Evolutionary conservation across 1,140 invertebrate species (phyloP).

Genomic region (Zophobas atratus): DNA sequence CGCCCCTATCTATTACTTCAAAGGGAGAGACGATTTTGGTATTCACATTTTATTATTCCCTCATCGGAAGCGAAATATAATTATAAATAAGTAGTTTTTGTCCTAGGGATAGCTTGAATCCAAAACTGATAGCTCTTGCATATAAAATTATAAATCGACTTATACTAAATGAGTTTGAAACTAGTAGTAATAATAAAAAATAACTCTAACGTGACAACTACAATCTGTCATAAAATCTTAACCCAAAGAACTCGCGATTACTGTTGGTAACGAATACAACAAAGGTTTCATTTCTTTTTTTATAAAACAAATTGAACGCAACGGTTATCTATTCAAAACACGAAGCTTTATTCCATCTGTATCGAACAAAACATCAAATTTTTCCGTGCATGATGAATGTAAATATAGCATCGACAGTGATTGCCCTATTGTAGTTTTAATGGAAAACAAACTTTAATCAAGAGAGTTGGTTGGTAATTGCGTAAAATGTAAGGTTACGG

Average conservation of each 20-base stretch:
- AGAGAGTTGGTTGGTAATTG: conserved; percentile 18
- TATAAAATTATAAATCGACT: too few species aligned
- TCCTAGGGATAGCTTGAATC: too few species aligned
- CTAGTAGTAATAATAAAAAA: too few species aligned
- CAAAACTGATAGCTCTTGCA: too few species aligned
- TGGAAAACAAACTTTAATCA: conserved; percentile 43
- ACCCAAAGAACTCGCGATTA: conserved; percentile 28
- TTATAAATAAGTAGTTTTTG: too few species aligned
- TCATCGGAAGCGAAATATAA: too few species aligned
- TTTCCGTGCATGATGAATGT: conserved; percentile 40
- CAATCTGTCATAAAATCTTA: background rate
- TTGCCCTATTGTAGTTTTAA: conserved; percentile 39
- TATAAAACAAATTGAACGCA: conserved; percentile 28
- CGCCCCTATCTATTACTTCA: too few species aligned
- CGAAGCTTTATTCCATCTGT: conserved; percentile 40
- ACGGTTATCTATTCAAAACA: conserved; percentile 42
- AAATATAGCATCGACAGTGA: conserved; percentile 38
- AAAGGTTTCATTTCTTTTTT: conserved; percentile 14
- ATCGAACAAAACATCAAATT: conserved; percentile 41
- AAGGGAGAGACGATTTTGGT: too few species aligned
- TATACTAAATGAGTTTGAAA: too few species aligned
- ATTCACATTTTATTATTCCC: too few species aligned
- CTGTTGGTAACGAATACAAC: conserved; percentile 24
- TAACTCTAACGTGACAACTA: too few species aligned
- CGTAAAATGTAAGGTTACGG: conserved; percentile 20